Evolutionary conservation across 2,888 invertebrate species (phyloP).

Genomic region (Uropetala carovei): DNA sequence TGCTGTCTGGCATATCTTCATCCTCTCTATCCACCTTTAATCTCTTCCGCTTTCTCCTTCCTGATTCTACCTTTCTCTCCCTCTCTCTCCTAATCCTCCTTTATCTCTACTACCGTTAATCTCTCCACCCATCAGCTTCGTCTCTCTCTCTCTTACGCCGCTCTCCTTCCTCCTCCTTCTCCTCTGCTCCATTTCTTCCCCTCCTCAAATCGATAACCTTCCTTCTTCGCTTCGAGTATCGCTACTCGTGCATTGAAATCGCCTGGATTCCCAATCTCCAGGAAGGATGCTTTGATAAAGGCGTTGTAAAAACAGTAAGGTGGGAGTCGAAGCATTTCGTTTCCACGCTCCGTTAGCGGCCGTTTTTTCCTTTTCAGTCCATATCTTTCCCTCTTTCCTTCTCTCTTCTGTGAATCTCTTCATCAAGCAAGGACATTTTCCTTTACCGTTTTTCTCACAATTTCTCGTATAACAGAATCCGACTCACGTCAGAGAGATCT

Average conservation of each 20-base stretch:
- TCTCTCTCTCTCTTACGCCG: background rate
- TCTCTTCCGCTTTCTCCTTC: background rate
- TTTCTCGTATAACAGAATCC: too few species aligned
- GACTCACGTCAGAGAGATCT: too few species aligned
- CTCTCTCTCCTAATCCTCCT: background rate
- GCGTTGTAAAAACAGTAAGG: background rate
- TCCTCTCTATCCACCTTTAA: background rate
- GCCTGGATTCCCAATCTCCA: background rate
- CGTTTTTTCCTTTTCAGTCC: background rate
- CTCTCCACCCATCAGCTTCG: background rate
- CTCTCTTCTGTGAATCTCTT: background rate
- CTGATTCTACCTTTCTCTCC: background rate
- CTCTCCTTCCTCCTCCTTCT: background rate
- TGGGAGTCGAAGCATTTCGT: background rate
- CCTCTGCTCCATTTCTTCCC: background rate
- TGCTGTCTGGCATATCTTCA: background rate
- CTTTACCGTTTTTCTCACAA: background rate
- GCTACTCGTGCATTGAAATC: conserved; percentile 2
- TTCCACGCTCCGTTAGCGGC: background rate
- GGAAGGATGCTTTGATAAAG: background rate
- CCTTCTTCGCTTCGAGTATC: background rate
- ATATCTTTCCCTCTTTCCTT: background rate
- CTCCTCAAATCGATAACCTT: background rate
- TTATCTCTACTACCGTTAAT: too few species aligned
- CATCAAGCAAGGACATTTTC: background rate